Conservation (phyloP, 2,888 invertebrate species). For the Helobdella robusta region DNA sequence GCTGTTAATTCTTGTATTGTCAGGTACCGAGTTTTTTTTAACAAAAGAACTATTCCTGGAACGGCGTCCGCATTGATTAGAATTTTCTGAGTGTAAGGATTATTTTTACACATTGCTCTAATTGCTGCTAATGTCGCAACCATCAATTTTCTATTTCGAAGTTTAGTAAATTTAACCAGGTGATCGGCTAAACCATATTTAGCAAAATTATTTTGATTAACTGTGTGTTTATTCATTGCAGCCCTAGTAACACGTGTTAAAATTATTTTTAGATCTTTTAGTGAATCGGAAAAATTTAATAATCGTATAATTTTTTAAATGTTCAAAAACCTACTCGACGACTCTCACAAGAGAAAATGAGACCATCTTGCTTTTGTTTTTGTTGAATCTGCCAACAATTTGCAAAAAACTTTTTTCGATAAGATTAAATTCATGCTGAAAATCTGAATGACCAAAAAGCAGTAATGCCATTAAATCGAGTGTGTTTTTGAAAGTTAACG, state of each 20-base stretch:
- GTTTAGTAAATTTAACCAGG: slow-evolving; percentile 6
- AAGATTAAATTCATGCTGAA: neutral
- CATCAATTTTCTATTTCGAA: slow-evolving; percentile 14
- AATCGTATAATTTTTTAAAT: too few species aligned
- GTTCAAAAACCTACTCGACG: slow-evolving; percentile 6
- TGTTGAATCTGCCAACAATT: slow-evolving; percentile 5
- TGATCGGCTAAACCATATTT: neutral
- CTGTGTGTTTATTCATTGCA: neutral
- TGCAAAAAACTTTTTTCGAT: neutral
- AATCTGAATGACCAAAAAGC: neutral
- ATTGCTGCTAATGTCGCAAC: slow-evolving; percentile 19
- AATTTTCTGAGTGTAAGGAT: slow-evolving; percentile 7
- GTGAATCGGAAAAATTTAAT: too few species aligned
- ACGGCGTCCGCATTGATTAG: neutral
- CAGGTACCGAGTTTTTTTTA: slow-evolving; percentile 23
- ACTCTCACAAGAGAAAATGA: slow-evolving; percentile 10
- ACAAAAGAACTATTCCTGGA: neutral
- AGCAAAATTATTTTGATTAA: slow-evolving; percentile 9
- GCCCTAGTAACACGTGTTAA: too few species aligned
- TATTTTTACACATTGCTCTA: neutral
- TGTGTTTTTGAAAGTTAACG: neutral
- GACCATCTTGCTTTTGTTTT: neutral
- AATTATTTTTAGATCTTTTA: too few species aligned
- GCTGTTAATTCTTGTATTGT: slow-evolving; percentile 22
- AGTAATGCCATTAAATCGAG: slow-evolving; percentile 16